Base-by-base conservation (phyloP, 1,140 invertebrate species). In the Lepidurus apus region DNA sequence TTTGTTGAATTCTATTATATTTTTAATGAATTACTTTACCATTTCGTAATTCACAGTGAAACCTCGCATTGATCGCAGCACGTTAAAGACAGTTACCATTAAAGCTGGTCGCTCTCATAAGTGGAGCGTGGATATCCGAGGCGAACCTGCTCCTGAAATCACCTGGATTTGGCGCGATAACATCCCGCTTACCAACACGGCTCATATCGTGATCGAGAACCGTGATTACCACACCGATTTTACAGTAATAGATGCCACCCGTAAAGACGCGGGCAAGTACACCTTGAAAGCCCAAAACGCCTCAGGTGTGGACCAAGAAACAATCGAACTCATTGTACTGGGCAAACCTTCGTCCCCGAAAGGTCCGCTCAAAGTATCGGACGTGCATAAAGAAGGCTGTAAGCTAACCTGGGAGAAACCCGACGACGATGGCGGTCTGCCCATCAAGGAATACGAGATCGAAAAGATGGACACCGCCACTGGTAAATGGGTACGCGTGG, bases 391-490 rank as follows among this genome's bases (percentile, higher is more conserved):
- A 74, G 93, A 92, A 79, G 91, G 92, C 45, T 94, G 94, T 83
- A 95, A 94, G 81, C 87, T 98, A 0, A 90, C 91, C 81, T 97
- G 95, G 95, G 89, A 93, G 83, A 94, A 94, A 83, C 94, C 95
- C 3, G 92, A 95, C 81, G 93, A 96, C 84, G 96, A 98, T 84
- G 97, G 97, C 80, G 96, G 96, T 47, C 89, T 91, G 53, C 95
- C 96, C 0, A 94, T 99, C 82, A 94, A 93, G 83, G 93, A 96
- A 84, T 98, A 98, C 83, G 93, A 96, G 85, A 90, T 98, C 77
- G 96, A 98, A 85, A 97, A 97, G 85, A 91, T 96, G 88, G 95
- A 98, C 85, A 86, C 91, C n/a, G 90, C 91, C 17, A 95, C 93
- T 17, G 93, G 93, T 75, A 93, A 95, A 84, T 96, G 94, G 94